Evolutionary conservation across 37 sponge, comb jelly and placozoan genomes (phyloP).

Genomic region (Chondrilla cf. caribensis): DNA sequence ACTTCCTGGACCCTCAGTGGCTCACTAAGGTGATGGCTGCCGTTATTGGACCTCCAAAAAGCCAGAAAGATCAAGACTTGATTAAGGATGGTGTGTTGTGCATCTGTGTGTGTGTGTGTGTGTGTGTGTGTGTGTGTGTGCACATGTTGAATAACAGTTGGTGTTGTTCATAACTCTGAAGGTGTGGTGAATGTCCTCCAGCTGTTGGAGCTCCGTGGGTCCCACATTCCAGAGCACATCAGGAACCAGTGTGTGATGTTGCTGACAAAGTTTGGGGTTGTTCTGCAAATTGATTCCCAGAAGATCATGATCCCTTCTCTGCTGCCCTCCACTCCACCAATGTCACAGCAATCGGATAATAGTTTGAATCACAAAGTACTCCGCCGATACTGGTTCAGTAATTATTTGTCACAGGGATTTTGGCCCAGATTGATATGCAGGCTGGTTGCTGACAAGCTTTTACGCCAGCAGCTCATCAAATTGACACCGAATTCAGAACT

Average conservation of each 20-base stretch:
- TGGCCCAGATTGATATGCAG: constrained; percentile 91
- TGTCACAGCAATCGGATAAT: not conserved
- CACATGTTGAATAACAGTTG: not conserved
- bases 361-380: constrained; percentile 31
- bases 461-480: constrained; percentile 24
- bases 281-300: constrained; percentile 44
- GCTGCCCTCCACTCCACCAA: constrained; percentile 42
- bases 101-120: not conserved
- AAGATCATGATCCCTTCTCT: constrained; percentile 83
- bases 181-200: constrained; percentile 42
- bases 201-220: constrained; percentile 29
- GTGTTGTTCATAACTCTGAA: not conserved
- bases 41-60: constrained; percentile 60
- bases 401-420: constrained; percentile 77
- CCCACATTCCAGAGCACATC: constrained; percentile 26
- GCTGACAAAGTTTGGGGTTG: constrained; percentile 84
- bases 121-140: not conserved
- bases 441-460: constrained; percentile 57
- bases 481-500: not conserved
- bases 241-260: constrained; percentile 55
- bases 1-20: constrained; percentile 96
- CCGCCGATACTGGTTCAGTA: constrained; percentile 64
- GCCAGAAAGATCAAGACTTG: not conserved
- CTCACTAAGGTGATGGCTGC: constrained; percentile 80
- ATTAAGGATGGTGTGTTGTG: constrained; percentile 53